Evolutionary conservation across 2,797 vertebrate genomes (phyloP).

Genomic region (Ibycter americanus): DNA sequence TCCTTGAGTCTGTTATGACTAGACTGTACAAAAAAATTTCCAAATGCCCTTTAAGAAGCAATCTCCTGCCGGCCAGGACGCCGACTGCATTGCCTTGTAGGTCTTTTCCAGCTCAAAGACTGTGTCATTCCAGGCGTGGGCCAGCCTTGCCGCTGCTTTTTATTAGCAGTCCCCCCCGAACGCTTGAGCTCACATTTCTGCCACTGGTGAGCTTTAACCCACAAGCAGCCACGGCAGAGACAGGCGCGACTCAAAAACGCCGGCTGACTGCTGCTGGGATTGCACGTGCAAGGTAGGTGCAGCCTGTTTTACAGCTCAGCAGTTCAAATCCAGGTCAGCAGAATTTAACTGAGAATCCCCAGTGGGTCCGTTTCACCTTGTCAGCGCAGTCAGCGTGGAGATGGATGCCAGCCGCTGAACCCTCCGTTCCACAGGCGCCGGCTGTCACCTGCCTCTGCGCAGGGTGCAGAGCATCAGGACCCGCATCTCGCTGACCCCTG

Average conservation of each 20-base stretch:
- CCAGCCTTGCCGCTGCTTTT: neutral
- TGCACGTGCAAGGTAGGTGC: rapidly evolving
- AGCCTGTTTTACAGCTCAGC: neutral
- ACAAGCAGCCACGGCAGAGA: neutral
- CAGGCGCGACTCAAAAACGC: neutral
- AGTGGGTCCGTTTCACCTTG: rapidly evolving
- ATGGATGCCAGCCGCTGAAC: neutral
- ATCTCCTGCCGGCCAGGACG: neutral
- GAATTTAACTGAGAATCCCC: neutral
- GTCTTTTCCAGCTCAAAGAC: neutral
- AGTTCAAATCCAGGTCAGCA: neutral
- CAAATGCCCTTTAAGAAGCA: neutral
- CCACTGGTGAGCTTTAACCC: neutral
- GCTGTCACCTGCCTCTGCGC: neutral
- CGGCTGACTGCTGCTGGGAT: neutral
- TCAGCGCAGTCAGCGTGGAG: neutral
- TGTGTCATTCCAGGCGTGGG: neutral
- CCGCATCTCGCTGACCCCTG: neutral
- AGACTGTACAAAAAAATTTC: rapidly evolving
- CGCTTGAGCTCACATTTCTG: neutral
- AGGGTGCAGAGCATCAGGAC: neutral
- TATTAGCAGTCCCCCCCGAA: rapidly evolving
- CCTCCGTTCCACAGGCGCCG: rapidly evolving
- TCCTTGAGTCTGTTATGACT: neutral
- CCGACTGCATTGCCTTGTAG: neutral